phyloP scores from a whole-genome alignment of 2,797 vertebrate genomes.

The Notolabrus celidotus region DNA sequence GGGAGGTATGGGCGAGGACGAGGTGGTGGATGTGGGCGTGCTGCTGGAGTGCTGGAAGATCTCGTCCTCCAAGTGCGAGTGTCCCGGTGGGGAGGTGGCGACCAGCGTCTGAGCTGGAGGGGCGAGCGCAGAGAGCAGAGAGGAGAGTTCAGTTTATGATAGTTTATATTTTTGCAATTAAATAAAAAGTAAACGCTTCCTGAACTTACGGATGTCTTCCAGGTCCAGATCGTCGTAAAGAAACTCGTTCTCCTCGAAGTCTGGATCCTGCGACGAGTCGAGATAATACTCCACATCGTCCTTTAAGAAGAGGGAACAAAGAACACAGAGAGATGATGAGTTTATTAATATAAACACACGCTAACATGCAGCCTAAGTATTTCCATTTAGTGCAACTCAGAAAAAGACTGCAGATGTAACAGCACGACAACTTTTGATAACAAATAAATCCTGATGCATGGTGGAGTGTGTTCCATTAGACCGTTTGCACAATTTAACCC shows the following conservation, averaged over 20 bases:
- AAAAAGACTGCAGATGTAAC: no score
- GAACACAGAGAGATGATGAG: not conserved
- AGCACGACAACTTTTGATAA: no score
- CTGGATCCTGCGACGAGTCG: constrained; percentile 94
- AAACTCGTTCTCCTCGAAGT: constrained; percentile 96
- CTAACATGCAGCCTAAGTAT: no score
- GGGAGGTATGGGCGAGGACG: constrained; percentile 91
- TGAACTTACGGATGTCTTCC: constrained; percentile 91
- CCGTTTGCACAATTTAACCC: no score
- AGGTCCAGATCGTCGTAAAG: constrained; percentile 94
- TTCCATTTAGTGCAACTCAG: no score
- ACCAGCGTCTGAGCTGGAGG: constrained; percentile 88
- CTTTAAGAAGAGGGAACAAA: constrained; percentile 19
- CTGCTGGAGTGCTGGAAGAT: constrained; percentile 93
- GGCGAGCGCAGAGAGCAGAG: not conserved
- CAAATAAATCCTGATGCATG: no score
- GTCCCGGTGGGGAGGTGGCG: constrained; percentile 90
- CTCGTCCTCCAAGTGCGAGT: constrained; percentile 91
- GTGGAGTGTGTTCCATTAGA: no score
- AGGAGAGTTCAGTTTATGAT: not conserved
- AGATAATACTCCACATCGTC: constrained; percentile 94
- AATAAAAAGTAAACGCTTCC: not conserved
- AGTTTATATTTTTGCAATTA: not conserved
- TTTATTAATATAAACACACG: not conserved
- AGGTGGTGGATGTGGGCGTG: constrained; percentile 92